Percentiles rank a stretch among this genome's conserved stretches.
These are phyloP conservation scores for Catocala fraxini DNA, from an alignment of 2,888 invertebrate genomes.

Conservation along the genomic window DNA sequence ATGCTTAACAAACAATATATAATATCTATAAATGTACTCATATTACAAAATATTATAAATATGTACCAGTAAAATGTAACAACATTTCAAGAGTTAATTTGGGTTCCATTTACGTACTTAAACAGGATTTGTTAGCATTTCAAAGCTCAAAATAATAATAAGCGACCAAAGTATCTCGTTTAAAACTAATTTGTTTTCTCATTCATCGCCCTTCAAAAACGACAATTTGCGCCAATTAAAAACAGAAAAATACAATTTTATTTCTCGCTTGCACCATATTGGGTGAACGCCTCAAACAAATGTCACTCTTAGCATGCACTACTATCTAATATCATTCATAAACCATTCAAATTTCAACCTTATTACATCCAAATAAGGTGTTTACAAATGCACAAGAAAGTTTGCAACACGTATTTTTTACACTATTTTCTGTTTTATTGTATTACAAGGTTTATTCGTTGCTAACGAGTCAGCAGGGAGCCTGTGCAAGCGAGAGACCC, in stretches of 20 bases:
- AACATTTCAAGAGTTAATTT: background rate
- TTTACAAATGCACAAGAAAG: slow-evolving; percentile 17
- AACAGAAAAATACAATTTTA: slow-evolving; percentile 80
- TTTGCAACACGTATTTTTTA: slow-evolving; percentile 72
- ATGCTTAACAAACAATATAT: no score
- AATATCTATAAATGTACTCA: no score
- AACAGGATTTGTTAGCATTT: background rate
- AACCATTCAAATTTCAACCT: slow-evolving; percentile 39
- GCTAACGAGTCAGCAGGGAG: slow-evolving; percentile 83
- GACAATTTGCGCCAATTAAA: slow-evolving; percentile 80
- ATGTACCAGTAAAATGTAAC: background rate
- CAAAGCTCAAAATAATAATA: slow-evolving; percentile 38
- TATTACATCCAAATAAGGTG: slow-evolving; percentile 36
- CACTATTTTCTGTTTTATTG: slow-evolving; percentile 81
- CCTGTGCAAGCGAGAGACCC: slow-evolving; percentile 60
- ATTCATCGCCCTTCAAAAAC: slow-evolving; percentile 53
- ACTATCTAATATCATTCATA: slow-evolving; percentile 32
- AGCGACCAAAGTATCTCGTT: slow-evolving; percentile 48
- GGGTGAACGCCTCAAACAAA: slow-evolving; percentile 85
- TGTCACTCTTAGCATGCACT: slow-evolving; percentile 67
- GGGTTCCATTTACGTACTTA: background rate
- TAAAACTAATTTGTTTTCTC: slow-evolving; percentile 60
- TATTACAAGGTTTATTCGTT: slow-evolving; percentile 80
- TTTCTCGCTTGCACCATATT: slow-evolving; percentile 77
- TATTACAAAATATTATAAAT: no score